Base-by-base conservation (phyloP, 2,797 vertebrate genomes). In the Spinus olivaceus region DNA sequence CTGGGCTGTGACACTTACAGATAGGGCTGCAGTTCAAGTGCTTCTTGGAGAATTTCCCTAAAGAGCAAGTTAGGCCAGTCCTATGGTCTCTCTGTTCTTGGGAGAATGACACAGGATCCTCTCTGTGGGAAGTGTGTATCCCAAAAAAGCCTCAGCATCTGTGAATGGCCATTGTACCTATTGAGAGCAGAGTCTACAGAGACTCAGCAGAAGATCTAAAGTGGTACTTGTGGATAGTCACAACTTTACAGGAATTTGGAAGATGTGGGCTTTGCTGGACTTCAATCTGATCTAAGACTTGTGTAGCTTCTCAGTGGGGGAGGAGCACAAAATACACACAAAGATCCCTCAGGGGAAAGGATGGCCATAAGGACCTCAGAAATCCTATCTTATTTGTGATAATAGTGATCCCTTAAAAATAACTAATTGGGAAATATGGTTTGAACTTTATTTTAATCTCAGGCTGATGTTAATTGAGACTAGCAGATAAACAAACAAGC, bases 291-390 rank as follows among this genome's bases (percentile, higher is more conserved):
- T 20, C 49, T 71, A 73, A 88, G 46, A 22, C 65, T 83, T 73
- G 42, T 30, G 30, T 59, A 49, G 14, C 20, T 78, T 42, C 42
- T 9, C 33, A 39, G 1, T 0, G 1, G 8, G 10, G 30, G 47
- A 69, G 27, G 35, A 69, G n/a, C 56, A 71, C 53, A 66, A 83
- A 90, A 83, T 8, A 17, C n/a, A 32, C 35, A 32, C 30, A 53
- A 44, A 67, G 30, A 20, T 46, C 30, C 17, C 61, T 14, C 0
- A 0, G 18, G 30, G 28, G 37, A 76, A 72, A 85, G 27, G 42
- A 28, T 59, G 30, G 20, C 49, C 32, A 3, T 53, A 46, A 61
- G 50, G 37, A 86, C 10, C 35, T 83, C 0, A 2, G 28, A 78
- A 90, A 63, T 21, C 54, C 12, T 78, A 14, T 66, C 35, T 73